Base-by-base conservation (phyloP, 2,797 vertebrate genomes). In the Mormyrops boulengeri region DNA sequence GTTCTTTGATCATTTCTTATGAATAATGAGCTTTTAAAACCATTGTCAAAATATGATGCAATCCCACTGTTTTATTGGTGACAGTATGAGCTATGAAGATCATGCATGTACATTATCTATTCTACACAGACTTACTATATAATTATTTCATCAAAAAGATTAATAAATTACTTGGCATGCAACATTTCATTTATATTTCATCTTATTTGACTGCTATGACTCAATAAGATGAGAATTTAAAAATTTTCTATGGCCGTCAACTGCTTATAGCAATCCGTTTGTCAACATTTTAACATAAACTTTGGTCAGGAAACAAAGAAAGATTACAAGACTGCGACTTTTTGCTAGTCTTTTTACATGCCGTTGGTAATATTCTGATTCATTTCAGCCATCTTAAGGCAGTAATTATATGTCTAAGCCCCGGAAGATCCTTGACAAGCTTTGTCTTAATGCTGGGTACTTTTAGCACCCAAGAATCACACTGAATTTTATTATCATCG, bases 11-110 rank as follows among this genome's bases (percentile, higher is more conserved):
- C 3, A 47, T 85, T 85, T 85, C 17, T 85, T 50, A 77, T 38
- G 30, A 77, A 77, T 77, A 77, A 77, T 77, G 69, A n/a, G 80
- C 80, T 26, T 50, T 84, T 84, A 84, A 50, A 47, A 26, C 44
- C 47, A 26, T 84, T 84, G 80, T 50, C n/a, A 84, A 84, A 84
- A 84, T 84, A 84, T 84, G 47, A 84, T n/a, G 41, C 41, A 84
- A 84, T 84, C 80, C 44, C 44, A 84, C 19, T 47, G 80, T 50
- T 84, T 49, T 50, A 41, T 41, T 77, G 69, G 38, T 50, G 41
- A 84, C 41, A 50, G n/a, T 47, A 47, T 47, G 7, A 50, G 80
- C 47, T 50, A 84, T 26, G 80, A 84, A 84, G 47, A 84, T 34
- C 69, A 77, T 4, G 34, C 4, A 77, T 77, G 69, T 19, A 41